Conservation (phyloP, 2,113 vertebrate genomes). For the Microcebus murinus region DNA sequence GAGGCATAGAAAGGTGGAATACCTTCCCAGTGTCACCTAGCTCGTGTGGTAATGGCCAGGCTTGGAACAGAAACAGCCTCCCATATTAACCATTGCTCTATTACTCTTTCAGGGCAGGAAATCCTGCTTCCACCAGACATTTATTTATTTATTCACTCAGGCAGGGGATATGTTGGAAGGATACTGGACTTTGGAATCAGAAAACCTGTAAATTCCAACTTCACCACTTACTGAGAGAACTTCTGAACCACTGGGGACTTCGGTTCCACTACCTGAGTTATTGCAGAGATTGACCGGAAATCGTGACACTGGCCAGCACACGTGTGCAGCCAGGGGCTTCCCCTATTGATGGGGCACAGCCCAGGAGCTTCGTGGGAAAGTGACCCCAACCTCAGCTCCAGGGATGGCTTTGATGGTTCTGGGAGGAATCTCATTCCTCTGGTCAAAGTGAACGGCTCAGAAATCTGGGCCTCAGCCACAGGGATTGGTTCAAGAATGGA, state of each 20-base stretch:
- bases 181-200: neutral
- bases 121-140: neutral
- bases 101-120: neutral
- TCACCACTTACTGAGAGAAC: neutral
- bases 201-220: slow-evolving; percentile 62
- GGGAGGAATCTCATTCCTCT: neutral
- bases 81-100: neutral
- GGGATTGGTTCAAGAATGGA: neutral
- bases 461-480: neutral
- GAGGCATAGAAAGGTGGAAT: neutral
- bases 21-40: neutral
- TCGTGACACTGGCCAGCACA: neutral
- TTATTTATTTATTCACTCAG: neutral
- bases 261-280: neutral
- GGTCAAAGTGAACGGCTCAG: neutral
- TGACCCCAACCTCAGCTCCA: neutral
- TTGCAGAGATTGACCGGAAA: neutral
- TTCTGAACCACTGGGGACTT: neutral
- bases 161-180: neutral
- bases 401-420: neutral
- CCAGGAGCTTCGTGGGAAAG: neutral
- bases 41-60: neutral
- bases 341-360: neutral
- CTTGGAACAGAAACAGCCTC: neutral
- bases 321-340: neutral